Base-by-base conservation (phyloP, 2,797 vertebrate genomes). In the Meriones psammophilus region DNA sequence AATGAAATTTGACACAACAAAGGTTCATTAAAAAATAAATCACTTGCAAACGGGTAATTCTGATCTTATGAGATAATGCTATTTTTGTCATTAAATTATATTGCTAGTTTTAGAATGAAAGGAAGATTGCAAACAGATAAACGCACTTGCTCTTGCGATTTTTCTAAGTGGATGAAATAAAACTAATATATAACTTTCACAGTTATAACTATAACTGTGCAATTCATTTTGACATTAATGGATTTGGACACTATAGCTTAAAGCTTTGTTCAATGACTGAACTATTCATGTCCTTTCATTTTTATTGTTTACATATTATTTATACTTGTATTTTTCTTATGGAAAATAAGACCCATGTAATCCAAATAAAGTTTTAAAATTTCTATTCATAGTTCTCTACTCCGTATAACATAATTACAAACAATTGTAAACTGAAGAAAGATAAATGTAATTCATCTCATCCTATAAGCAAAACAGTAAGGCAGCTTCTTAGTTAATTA, bases 151-250 rank as follows among this genome's bases (percentile, higher is more conserved):
- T 54, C 74, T 89, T 88, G 76, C 15, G 90, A 86, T 89, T 97
- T 9, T 33, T 86, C 87, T 95, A 97, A 95, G 87, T 91, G 60
- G 18, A 3, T 97, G 88, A 98, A 98, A 97, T 94, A 94, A 97
- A 97, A 95, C 91, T 97, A 95, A 92, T 9, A 95, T 83, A 30
- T 79, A 69, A 20, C 7, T 33, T 87, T 87, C 50, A 39, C 39
- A 39, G 39, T 39, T 39, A 39, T 39, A 39, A 39, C 39, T 39
- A 94, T 90, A 14, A 77, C n/a, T 79, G 88, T 74, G 56, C 85
- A 95, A 30, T 74, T 96, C 79, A 62, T 81, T 89, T 96, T 94
- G 97, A 94, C 0, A 14, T 92, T 93, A 96, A 91, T 58, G 5
- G 71, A 91, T 74, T 54, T 62, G 80, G 50, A 85, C 73, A 97